phyloP scores from a whole-genome alignment of 2,888 invertebrate species.

The Hydropsyche betteni region DNA sequence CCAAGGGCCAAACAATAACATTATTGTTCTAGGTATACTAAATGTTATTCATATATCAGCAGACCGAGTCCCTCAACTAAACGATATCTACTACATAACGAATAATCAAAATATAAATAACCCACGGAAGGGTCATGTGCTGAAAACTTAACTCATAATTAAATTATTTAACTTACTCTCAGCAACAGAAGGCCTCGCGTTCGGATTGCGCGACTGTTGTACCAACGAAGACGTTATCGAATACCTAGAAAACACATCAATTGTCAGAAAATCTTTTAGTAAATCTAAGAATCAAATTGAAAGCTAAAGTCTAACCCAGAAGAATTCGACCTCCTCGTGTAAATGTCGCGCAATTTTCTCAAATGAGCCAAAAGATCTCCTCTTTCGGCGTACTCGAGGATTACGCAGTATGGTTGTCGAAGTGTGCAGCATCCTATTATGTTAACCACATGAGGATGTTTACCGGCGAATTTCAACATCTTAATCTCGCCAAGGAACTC shows the following conservation, averaged over 20 bases:
- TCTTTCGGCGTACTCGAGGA: conserved; percentile 81
- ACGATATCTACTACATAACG: neutral
- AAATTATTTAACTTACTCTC: conserved; percentile 64
- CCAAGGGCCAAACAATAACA: conserved; percentile 6
- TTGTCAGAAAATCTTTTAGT: neutral
- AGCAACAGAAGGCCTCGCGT: conserved; percentile 64
- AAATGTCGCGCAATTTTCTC: conserved; percentile 60
- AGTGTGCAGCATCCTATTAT: conserved; percentile 79
- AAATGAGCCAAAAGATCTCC: conserved; percentile 77
- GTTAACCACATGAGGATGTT: conserved; percentile 79
- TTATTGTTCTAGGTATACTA: conserved; percentile 5
- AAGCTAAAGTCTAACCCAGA: conserved; percentile 49
- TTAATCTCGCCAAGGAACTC: conserved; percentile 81
- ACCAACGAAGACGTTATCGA: conserved; percentile 63
- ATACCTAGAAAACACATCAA: conserved; percentile 41
- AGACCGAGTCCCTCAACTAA: neutral
- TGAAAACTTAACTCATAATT: neutral
- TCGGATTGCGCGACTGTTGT: conserved; percentile 60
- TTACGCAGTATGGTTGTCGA: conserved; percentile 73
- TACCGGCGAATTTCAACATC: conserved; percentile 80
- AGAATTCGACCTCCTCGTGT: conserved; percentile 48
- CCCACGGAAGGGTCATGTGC: conserved; percentile 15
- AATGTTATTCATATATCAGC: conserved; percentile 1
- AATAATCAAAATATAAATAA: neutral
- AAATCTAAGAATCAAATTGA: neutral